A percentile compares a stretch with the other conserved stretches of the same genome.
Conservation (phyloP, 2,888 invertebrate genomes). For the Anthophora plumipes region DNA sequence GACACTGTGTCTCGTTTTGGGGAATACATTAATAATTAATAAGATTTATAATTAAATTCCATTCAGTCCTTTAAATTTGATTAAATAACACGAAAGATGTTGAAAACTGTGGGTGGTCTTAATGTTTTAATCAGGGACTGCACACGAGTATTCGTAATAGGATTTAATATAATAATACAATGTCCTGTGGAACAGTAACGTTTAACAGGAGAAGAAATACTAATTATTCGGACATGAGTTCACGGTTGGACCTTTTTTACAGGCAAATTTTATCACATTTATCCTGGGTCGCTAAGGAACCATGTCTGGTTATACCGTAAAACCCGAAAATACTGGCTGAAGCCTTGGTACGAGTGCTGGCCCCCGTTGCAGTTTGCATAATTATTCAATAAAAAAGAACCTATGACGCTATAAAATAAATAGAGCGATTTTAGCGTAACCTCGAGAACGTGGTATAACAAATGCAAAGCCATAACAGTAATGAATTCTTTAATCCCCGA, state of each 20-base stretch:
- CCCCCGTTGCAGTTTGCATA: slow-evolving; percentile 71
- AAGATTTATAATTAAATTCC: too few relatives aligned
- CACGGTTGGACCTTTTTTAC: background rate
- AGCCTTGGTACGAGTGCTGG: slow-evolving; percentile 23
- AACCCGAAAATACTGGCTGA: slow-evolving; percentile 53
- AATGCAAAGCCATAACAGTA: slow-evolving; percentile 47
- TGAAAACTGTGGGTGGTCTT: too few relatives aligned
- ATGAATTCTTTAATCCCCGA: slow-evolving; percentile 58
- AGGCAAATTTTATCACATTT: slow-evolving; percentile 35
- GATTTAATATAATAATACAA: background rate
- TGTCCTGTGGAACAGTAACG: background rate
- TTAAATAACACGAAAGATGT: too few relatives aligned
- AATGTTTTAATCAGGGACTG: too few relatives aligned
- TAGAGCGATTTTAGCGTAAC: slow-evolving; percentile 66
- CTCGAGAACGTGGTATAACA: slow-evolving; percentile 55
- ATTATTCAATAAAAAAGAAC: slow-evolving; percentile 74
- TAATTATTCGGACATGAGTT: background rate
- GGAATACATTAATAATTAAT: too few relatives aligned
- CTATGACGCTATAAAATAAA: slow-evolving; percentile 73
- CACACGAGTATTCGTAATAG: too few relatives aligned
- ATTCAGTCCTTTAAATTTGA: too few relatives aligned
- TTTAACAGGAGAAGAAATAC: background rate
- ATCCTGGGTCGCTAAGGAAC: slow-evolving; percentile 35
- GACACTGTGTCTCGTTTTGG: too few relatives aligned
- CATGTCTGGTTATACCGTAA: slow-evolving; percentile 41